phyloP scores from a whole-genome alignment of 2,888 invertebrate species.

The Heliconius cydno region DNA sequence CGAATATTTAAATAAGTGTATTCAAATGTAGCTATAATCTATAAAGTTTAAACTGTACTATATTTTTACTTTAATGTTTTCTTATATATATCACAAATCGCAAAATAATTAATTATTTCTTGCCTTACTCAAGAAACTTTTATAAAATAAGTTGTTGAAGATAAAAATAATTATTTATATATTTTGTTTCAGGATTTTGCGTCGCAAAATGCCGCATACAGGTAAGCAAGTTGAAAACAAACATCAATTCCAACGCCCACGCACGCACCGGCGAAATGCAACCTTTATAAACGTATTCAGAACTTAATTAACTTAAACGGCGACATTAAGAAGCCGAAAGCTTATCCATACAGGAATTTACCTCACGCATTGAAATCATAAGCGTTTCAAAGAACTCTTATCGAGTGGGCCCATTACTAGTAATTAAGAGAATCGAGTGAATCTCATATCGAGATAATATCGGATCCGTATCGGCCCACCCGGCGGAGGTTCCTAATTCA shows the following conservation, averaged over 20 bases:
- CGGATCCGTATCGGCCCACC: conserved; percentile 77
- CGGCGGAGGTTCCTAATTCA: conserved; percentile 69
- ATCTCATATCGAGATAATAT: conserved; percentile 76
- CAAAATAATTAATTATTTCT: conserved; percentile 1
- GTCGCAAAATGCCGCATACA: conserved; percentile 72
- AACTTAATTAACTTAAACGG: conserved; percentile 75
- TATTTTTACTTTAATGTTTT: background rate
- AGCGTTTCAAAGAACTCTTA: conserved; percentile 78
- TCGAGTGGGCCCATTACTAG: conserved; percentile 71
- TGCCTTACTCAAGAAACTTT: background rate
- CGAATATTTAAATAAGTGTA: conserved; percentile 15
- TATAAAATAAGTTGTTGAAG: conserved; percentile 15
- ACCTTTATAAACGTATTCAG: conserved; percentile 54
- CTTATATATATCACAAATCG: background rate
- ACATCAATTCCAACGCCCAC: conserved; percentile 45
- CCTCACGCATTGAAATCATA: conserved; percentile 81
- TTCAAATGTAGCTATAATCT: background rate
- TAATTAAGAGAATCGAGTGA: conserved; percentile 79
- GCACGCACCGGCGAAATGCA: conserved; percentile 47
- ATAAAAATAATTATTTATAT: conserved; percentile 37
- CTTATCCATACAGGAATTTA: conserved; percentile 63
- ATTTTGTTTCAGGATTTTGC: conserved; percentile 52
- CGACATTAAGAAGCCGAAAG: conserved; percentile 59
- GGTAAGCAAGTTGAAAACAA: conserved; percentile 56
- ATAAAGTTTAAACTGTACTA: background rate